Percentiles rank a stretch among this genome's conserved stretches.
Conservation (phyloP, 2,113 vertebrate genomes). For the Hippoglossus stenolepis region DNA sequence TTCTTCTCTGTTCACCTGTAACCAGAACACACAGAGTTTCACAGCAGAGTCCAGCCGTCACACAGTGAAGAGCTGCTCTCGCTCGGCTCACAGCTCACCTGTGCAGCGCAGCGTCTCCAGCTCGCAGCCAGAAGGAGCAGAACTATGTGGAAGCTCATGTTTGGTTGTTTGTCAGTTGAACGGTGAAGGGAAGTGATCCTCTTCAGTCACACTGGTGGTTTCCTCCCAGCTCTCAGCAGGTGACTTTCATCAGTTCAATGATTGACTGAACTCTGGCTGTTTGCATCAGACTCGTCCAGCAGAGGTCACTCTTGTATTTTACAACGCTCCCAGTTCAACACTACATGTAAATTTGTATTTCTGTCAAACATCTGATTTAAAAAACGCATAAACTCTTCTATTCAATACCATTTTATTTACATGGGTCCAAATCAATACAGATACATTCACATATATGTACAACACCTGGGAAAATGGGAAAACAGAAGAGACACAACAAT, state of each 20-base stretch:
- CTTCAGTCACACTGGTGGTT: not conserved
- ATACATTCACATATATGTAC: too few species aligned
- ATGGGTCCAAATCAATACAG: too few species aligned
- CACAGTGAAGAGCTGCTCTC: not conserved
- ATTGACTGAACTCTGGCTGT: slow-evolving; percentile 35
- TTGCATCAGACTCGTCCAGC: not conserved
- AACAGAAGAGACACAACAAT: too few species aligned
- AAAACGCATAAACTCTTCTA: too few species aligned
- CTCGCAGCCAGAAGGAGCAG: slow-evolving; percentile 28
- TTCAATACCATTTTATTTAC: too few species aligned
- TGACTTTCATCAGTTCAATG: slow-evolving; percentile 59
- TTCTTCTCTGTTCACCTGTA: slow-evolving; percentile 28
- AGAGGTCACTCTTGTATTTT: slow-evolving; percentile 22
- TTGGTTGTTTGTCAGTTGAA: not conserved
- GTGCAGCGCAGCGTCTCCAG: slow-evolving; percentile 10
- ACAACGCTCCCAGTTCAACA: too few species aligned
- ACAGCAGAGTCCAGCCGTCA: not conserved
- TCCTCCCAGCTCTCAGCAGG: slow-evolving; percentile 37
- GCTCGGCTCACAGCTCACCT: not conserved
- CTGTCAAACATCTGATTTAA: too few species aligned
- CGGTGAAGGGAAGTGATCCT: not conserved
- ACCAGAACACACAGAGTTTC: not conserved
- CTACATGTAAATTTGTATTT: too few species aligned
- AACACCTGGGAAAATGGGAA: too few species aligned
- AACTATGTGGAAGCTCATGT: slow-evolving; percentile 16